Conservation (phyloP, 2,888 invertebrate species). For the Caenorhabditis sp. region DNA sequence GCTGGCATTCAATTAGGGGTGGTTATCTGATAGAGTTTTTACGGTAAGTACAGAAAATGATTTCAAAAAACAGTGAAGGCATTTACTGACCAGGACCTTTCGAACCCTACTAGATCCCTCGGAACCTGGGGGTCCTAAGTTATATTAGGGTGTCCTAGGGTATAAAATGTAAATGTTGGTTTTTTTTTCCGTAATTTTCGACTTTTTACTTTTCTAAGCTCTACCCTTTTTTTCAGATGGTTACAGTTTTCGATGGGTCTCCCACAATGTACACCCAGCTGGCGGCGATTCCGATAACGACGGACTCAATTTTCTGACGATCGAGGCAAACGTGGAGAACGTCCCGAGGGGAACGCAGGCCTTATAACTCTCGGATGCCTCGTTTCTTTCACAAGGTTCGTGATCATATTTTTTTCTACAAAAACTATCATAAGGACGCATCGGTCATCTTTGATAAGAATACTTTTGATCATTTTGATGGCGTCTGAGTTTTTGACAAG, state of each 20-base stretch:
- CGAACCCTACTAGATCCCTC: no score
- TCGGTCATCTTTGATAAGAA: conserved; percentile 54
- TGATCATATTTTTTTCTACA: not conserved
- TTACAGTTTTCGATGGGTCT: conserved; percentile 56
- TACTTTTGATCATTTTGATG: conserved; percentile 49
- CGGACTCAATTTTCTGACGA: conserved; percentile 34
- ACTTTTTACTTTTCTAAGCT: not conserved
- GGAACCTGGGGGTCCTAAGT: no score
- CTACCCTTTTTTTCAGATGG: not conserved
- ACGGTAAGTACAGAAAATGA: no score
- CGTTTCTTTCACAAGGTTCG: conserved; percentile 54
- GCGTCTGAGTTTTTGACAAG: conserved; percentile 51
- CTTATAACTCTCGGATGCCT: conserved; percentile 60
- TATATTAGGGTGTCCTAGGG: no score
- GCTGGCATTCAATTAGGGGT: no score
- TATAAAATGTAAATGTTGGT: no score
- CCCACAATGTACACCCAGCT: not conserved
- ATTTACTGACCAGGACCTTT: no score
- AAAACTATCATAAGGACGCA: conserved; percentile 24
- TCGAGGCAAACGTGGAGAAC: conserved; percentile 71
- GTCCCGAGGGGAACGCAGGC: conserved; percentile 50
- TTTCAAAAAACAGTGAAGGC: no score
- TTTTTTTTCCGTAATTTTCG: not conserved
- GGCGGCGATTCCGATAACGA: no score
- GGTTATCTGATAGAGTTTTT: no score